phyloP scores from a whole-genome alignment of 2,888 invertebrate genomes.

The Agrochola lychnidis region DNA sequence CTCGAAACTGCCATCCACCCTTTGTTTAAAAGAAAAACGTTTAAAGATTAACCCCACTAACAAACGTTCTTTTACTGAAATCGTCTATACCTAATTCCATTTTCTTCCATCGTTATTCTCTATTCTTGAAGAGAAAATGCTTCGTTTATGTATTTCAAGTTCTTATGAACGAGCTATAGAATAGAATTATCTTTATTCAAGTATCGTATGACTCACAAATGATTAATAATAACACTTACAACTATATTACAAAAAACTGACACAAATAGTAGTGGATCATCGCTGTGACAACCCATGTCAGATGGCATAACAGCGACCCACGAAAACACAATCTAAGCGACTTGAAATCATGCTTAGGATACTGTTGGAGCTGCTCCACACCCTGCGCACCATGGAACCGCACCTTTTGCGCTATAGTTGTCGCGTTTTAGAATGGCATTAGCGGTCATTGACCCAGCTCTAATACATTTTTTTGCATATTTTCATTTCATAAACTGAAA shows the following conservation, averaged over 20 bases:
- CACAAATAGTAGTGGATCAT: too few species aligned
- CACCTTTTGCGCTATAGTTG: background rate
- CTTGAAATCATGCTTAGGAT: too few species aligned
- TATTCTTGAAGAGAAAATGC: conserved; percentile 35
- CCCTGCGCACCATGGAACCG: too few species aligned
- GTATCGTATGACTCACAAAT: too few species aligned
- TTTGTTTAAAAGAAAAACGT: conserved; percentile 39
- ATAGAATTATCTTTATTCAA: too few species aligned
- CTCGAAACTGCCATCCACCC: conserved; percentile 17
- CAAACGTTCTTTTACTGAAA: conserved; percentile 11
- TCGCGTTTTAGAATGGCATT: background rate
- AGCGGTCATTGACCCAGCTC: background rate
- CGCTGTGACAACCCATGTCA: too few species aligned
- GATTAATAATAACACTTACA: too few species aligned
- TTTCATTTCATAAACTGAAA: background rate
- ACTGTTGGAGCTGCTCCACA: too few species aligned
- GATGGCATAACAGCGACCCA: too few species aligned
- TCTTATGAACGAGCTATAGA: conserved; percentile 24
- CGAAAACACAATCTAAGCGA: too few species aligned
- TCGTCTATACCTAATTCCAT: conserved; percentile 6
- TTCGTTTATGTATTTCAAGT: conserved; percentile 27
- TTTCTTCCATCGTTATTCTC: background rate
- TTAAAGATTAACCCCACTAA: conserved; percentile 25
- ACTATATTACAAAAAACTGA: too few species aligned
- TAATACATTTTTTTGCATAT: background rate